Evolutionary conservation across 2,888 invertebrate species (phyloP), one percentile per base, ranked within the genome.

Genomic region (Habroteleia sp.): DNA sequence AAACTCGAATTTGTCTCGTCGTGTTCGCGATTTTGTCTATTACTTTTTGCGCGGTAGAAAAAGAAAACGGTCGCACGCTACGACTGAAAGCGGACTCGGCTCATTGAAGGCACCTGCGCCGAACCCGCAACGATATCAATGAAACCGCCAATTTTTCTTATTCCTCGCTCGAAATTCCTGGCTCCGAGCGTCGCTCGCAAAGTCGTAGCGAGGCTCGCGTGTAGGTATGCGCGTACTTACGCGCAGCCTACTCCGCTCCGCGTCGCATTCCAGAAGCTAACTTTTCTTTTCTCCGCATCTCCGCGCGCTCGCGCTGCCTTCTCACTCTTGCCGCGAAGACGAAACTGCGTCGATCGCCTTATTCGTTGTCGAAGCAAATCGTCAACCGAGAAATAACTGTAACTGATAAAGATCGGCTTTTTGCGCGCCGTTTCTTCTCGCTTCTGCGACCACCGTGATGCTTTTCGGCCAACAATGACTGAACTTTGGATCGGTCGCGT

Each of bases 251-350:
- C 44, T 44, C 16, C 41, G 58, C 69, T 48, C 41, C 58, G 65
- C 68, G 65, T 74, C 58, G 69, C 77, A 77, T 77, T 77, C 77
- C 77, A 69, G 68, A 29, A 62, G 72, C 68, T 39, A 54, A 65
- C 72, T 68, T 75, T 73, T 72, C 74, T 72, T 75, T 75, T 72
- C 69, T 60, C 69, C 46, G 10, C n/a, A n/a, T n/a, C n/a, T n/a
- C n/a, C 42, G 58, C 63, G 37, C 58, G 44, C 56, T 69, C 23
- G 58, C 54, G 41, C 35, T 11, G 41, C 29, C 66, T 66, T 73
- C 66, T 66, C 65, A 42, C 65, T 65, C 74, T 62, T 54, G 52
- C 41, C 35, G 54, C 54, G 62, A 39, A 42, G 73, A 62, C 63
- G 44, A 56, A 13, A 62, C 62, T 42, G 27, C 27, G 50, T 65